Evolutionary conservation across 2,888 invertebrate species (phyloP), one percentile per base, ranked within the genome.

Genomic region (Thymelicus lineola): DNA sequence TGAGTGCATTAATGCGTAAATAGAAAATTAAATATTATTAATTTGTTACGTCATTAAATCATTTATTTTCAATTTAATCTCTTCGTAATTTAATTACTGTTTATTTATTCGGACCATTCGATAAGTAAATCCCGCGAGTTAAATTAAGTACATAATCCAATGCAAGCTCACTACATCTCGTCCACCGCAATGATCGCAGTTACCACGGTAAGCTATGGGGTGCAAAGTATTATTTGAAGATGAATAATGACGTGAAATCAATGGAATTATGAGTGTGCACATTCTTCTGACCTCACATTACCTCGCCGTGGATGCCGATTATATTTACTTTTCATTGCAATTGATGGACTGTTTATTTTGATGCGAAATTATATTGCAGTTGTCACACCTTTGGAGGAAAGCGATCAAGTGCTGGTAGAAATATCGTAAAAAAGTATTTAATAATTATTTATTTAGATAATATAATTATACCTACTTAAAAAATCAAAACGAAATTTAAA

Each of bases 151-250:
- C 58, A 14, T 17, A 63, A 58, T 69, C 28, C 58, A 48, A 35
- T 45, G 46, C 6, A 46, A 15, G 7, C 60, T 14, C 10, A 75
- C 73, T 76, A 75, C 71, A 78, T 71, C 71, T 77, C 70, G 72
- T 76, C 73, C 71, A 75, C 75, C 73, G 71, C 73, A 75, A 74
- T 76, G 74, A 77, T 80, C 77, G 73, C 76, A 80, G 80, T 84
- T 85, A 82, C 82, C 81, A 80, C 79, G 75, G 82, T 86, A 86
- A 90, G 86, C 89, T 86, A 91, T 90, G 84, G 91, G 90, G 91
- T 90, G 92, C 88, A 90, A 92, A 92, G 87, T 90, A 90, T 90
- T 90, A 88, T 89, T 88, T 86, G 89, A 91, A 87, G 87, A 89
- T 92, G 91, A 93, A 82, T 91, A 90, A 93, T 92, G 90, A 85